Conservation (phyloP, 2,113 vertebrate species). For the Triplophysa dalaica region DNA sequence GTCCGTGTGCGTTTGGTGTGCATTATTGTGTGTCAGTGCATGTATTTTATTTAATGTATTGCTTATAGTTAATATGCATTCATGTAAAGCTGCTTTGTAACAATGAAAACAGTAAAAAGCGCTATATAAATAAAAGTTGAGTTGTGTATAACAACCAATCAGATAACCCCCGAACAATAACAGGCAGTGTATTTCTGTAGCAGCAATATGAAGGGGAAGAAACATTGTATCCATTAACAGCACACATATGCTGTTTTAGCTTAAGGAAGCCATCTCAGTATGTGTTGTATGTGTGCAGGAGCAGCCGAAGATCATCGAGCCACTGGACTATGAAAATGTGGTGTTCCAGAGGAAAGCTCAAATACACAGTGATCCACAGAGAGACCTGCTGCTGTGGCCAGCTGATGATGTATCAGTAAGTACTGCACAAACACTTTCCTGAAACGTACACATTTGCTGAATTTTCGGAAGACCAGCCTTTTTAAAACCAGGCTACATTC, state of each 20-base stretch:
- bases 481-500: too few relatives aligned
- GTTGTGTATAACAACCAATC: too few relatives aligned
- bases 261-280: not conserved
- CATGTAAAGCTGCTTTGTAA: too few relatives aligned
- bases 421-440: conserved; percentile 42
- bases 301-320: conserved; percentile 93
- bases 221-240: not conserved
- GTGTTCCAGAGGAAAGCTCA: conserved; percentile 92
- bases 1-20: too few relatives aligned
- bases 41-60: too few relatives aligned
- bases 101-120: too few relatives aligned
- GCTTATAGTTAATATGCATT: too few relatives aligned
- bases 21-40: too few relatives aligned
- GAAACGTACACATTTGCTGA: not conserved
- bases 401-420: conserved; percentile 94
- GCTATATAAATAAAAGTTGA: too few relatives aligned
- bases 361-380: conserved; percentile 94
- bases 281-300: conserved; percentile 74
- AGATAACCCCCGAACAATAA: too few relatives aligned
- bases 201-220: too few relatives aligned
- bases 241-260: not conserved
- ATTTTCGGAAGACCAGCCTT: not conserved
- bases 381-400: conserved; percentile 94
- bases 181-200: too few relatives aligned
- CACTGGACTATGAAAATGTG: conserved; percentile 93